Base-by-base conservation (phyloP, 2,797 vertebrate species). In the Sandelia bainsii region DNA sequence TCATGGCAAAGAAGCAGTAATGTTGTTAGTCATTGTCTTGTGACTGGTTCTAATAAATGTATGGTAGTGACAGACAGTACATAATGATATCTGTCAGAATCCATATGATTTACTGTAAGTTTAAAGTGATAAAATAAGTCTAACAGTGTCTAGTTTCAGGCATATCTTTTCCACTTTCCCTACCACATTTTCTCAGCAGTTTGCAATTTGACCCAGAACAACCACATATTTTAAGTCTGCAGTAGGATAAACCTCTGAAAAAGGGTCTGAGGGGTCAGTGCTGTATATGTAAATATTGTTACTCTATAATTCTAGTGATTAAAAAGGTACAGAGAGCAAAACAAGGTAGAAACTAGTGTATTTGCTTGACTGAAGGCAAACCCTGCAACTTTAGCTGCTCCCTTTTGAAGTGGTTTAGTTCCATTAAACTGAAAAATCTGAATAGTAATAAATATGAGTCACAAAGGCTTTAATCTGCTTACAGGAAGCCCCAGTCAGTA, bases 401-500 rank as follows among this genome's bases (percentile, higher is more conserved):
- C 37, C 4, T 10, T 61, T 62, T 44, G 22, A 57, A 39, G 54
- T 57, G 39, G 32, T 62, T 59, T 48, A 39, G 25, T 40, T 22
- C 42, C 23, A 32, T 73, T 48, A 12, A 19, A 25, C 50, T 17
- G 22, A 60, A 48, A 32, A 32, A 57, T 6, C 40, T 66, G 29
- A 75, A 51, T 62, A 37, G 34, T 6, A 52, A 52, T 65, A 19
- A 63, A 58, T 64, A 45, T 65, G 52, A 57, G 59, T 81, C 53
- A 25, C 59, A 62, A 42, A 56, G 22, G 22, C 12, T 80, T 75
- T 87, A 84, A 90, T 88, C 81, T 84, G 54, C 72, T 89, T 78
- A 75, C 46, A 71, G 61, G 68, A 68, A 48, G 52, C 70, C 54
- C 29, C 34, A 6, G 62, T 64, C 48, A 32, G 52, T 42, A 20